These are phyloP conservation scores for Agrochola litura DNA, from an alignment of 2,888 invertebrate genomes.

Conservation along the genomic window DNA sequence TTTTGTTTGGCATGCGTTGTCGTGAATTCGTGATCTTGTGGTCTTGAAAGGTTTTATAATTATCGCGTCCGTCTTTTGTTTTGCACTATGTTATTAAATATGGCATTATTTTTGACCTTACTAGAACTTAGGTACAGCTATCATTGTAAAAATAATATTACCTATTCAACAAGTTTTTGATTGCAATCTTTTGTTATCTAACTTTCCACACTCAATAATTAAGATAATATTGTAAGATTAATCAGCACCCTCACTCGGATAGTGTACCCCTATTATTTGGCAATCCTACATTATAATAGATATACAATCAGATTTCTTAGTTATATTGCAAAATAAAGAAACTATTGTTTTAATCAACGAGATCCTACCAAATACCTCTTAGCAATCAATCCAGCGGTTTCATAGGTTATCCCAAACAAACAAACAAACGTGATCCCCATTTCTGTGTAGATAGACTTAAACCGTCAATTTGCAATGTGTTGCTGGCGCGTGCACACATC, in stretches of 20 bases:
- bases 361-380: neutral
- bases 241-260: neutral
- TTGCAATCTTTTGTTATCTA: neutral
- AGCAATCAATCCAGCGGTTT: constrained; percentile 15
- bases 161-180: neutral
- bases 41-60: constrained; percentile 23
- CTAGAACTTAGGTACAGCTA: neutral
- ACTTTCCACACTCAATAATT: too few relatives aligned
- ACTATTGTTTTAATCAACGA: neutral
- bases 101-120: constrained; percentile 31
- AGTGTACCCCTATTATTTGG: neutral
- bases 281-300: too few relatives aligned
- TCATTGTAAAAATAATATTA: neutral
- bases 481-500: constrained; percentile 65
- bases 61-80: neutral
- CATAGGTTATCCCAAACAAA: constrained; percentile 50
- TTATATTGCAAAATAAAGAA: neutral
- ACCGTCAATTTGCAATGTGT: constrained; percentile 80
- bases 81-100: constrained; percentile 23
- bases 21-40: constrained; percentile 16
- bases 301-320: neutral
- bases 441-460: constrained; percentile 64
- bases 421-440: constrained; percentile 60
- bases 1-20: neutral
- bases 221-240: neutral